Conservation (phyloP, 2,888 invertebrate genomes). For the Chloroclystis v-ata region DNA sequence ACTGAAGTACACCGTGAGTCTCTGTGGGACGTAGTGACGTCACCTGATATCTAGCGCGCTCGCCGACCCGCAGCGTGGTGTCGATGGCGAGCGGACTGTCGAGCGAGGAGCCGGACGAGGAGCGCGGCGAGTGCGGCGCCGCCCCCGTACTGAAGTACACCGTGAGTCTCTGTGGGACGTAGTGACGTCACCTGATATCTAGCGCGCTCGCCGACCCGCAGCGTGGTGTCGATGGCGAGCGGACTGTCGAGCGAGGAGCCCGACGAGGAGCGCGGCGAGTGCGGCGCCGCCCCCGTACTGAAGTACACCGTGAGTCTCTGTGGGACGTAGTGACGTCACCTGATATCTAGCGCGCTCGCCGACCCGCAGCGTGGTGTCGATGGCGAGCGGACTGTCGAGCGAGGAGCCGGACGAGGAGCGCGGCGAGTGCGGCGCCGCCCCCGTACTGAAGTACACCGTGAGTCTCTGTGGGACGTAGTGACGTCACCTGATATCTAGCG, state of each 20-base stretch:
- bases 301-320: too few relatives aligned
- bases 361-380: slow-evolving; percentile 63
- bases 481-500: slow-evolving; percentile 62
- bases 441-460: slow-evolving; percentile 84
- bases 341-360: slow-evolving; percentile 62
- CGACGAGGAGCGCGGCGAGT: slow-evolving; percentile 70
- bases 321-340: slow-evolving; percentile 38
- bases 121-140: slow-evolving; percentile 58
- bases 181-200: slow-evolving; percentile 55
- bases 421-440: slow-evolving; percentile 67
- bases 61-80: slow-evolving; percentile 65
- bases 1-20: not conserved
- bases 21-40: slow-evolving; percentile 54
- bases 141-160: too few relatives aligned
- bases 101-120: slow-evolving; percentile 68
- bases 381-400: slow-evolving; percentile 53
- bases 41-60: slow-evolving; percentile 59
- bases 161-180: not conserved
- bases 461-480: slow-evolving; percentile 87
- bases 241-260: slow-evolving; percentile 68
- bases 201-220: slow-evolving; percentile 64
- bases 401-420: slow-evolving; percentile 75
- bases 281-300: slow-evolving; percentile 61
- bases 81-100: slow-evolving; percentile 59
- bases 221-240: slow-evolving; percentile 57